Conservation (phyloP, 2,113 vertebrate species). For the Lutjanus erythropterus region DNA sequence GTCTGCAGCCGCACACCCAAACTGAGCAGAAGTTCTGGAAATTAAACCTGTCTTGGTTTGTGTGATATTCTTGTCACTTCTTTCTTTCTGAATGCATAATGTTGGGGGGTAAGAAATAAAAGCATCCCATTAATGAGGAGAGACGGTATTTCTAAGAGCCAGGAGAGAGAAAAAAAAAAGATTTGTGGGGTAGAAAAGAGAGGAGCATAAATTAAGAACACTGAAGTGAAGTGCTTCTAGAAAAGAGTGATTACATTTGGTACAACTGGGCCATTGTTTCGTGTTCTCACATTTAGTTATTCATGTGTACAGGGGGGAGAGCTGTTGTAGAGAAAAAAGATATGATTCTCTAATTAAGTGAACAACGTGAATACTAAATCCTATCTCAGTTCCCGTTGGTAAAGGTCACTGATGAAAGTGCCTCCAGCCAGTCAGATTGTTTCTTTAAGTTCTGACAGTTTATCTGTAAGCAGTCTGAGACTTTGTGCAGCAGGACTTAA, state of each 20-base stretch:
- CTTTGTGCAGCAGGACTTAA: not conserved
- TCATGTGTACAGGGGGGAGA: not conserved
- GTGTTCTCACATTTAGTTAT: not conserved
- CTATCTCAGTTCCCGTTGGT: not conserved
- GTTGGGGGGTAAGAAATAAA: not conserved
- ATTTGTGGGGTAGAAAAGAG: not conserved
- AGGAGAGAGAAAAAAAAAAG: not conserved
- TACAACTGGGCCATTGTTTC: slow-evolving; percentile 1
- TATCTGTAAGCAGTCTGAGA: not conserved
- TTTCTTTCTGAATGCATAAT: not conserved
- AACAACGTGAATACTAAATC: slow-evolving; percentile 10
- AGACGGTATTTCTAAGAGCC: not conserved
- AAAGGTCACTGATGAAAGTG: slow-evolving; percentile 33
- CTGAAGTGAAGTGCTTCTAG: not conserved
- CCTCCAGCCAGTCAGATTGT: not conserved
- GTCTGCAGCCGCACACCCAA: not conserved
- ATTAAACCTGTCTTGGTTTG: not conserved
- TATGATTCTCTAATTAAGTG: slow-evolving; percentile 28
- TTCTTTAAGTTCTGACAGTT: not conserved
- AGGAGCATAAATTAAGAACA: not conserved
- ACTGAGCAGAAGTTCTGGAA: not conserved
- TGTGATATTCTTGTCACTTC: not conserved
- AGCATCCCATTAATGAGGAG: not conserved
- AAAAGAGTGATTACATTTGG: slow-evolving; percentile 17
- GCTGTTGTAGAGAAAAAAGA: not conserved